Conservation (phyloP, 2,888 invertebrate species). For the Trachelus tabidus region DNA sequence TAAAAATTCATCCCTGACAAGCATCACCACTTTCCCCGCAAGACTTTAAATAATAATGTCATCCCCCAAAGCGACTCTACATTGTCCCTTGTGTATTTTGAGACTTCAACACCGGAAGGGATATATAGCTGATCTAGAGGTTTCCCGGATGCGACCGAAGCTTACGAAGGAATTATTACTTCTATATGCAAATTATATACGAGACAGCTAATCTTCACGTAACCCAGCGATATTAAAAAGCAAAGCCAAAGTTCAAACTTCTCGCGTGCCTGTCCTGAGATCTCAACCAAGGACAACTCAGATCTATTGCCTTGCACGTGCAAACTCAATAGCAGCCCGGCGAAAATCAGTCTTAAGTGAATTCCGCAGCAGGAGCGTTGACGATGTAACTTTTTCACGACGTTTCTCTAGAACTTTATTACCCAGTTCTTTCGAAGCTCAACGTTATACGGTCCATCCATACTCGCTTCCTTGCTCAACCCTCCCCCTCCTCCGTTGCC, state of each 20-base stretch:
- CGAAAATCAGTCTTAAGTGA: constrained; percentile 1
- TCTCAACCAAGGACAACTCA: background rate
- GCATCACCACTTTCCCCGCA: background rate
- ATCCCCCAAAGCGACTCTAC: background rate
- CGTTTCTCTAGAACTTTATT: background rate
- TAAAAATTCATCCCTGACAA: constrained; percentile 1
- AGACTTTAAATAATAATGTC: background rate
- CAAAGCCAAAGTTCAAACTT: background rate
- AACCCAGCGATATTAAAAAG: background rate
- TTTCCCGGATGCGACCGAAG: background rate
- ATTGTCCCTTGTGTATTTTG: background rate
- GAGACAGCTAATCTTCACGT: background rate
- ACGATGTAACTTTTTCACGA: constrained; percentile 2
- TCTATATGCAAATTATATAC: background rate
- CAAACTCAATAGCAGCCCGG: background rate
- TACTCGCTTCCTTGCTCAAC: background rate
- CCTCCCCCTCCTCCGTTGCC: background rate
- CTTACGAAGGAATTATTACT: background rate
- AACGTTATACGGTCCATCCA: background rate
- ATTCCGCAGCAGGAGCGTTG: background rate
- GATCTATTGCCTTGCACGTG: background rate
- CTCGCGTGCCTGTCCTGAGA: background rate
- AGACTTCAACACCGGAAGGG: background rate
- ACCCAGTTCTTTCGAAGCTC: background rate
- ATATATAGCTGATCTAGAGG: background rate